Evolutionary conservation across 2,888 invertebrate species (phyloP), one percentile per base, ranked within the genome.

Genomic region (Julus scanicus): DNA sequence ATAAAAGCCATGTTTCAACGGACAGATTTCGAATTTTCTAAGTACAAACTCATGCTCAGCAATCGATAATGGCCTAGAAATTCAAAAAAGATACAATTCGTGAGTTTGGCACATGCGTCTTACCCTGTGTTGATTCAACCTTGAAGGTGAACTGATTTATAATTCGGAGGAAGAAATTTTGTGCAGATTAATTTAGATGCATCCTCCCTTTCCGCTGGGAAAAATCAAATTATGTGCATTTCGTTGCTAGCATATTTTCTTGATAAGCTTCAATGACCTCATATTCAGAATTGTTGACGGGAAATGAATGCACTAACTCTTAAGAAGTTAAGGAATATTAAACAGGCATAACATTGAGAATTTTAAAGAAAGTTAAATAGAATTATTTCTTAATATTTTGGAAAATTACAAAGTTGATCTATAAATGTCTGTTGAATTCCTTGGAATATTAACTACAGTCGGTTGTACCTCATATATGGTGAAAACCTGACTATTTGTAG

Each of bases 11-110:
- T 63, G 63, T 63, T 63, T 63, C 15, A 9, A 20, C 9, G 5
- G 20, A 0, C n/a, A 20, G 63, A 63, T 63, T 63, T 3, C 63
- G 20, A 63, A 63, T 63, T 63, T 9, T 6, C 63, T 63, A 63
- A 63, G 63, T 63, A 63, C 63, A 63, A 63, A 63, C 63, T 63
- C 63, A 63, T 63, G 63, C 63, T 63, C 20, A 20, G 63, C 63
- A 63, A 63, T 63, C 63, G 63, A 63, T 63, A 63, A 63, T 63
- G 63, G 63, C 2, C 63, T 20, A 1, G 15, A 15, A 63, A 20
- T 63, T 63, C 15, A 4, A 63, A 63, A n/a, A 4, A 6, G 4
- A 0, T 63, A 63, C 63, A n/a, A 20, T 63, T n/a, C 5, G 20
- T 63, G n/a, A 0, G 63, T 20, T 6, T 3, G n/a, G 63, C 63